Evolutionary conservation across 2,797 vertebrate genomes (phyloP).

Genomic region (Scarus forsteni): DNA sequence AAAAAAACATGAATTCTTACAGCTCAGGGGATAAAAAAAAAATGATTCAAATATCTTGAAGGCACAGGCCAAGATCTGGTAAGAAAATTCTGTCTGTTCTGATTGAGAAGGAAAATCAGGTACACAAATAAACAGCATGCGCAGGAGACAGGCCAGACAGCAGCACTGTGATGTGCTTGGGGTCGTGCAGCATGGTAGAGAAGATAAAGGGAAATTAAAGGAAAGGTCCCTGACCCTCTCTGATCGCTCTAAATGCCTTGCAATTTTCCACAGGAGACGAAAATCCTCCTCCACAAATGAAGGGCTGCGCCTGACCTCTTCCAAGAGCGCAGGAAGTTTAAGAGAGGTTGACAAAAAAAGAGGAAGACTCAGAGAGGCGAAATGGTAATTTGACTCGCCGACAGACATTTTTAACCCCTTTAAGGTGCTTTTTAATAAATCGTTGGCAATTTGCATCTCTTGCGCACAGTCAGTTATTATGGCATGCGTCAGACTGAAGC

Average conservation of each 20-base stretch:
- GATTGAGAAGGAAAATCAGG: slow-evolving; percentile 59
- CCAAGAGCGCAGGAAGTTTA: slow-evolving; percentile 81
- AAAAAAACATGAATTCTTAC: slow-evolving; percentile 16
- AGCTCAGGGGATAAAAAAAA: slow-evolving; percentile 27
- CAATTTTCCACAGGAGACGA: slow-evolving; percentile 80
- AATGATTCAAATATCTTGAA: slow-evolving; percentile 42
- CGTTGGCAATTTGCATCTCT: slow-evolving; percentile 84
- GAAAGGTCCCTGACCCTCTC: slow-evolving; percentile 85
- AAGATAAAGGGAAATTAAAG: slow-evolving; percentile 88
- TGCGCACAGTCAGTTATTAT: slow-evolving; percentile 81
- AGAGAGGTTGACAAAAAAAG: slow-evolving; percentile 82
- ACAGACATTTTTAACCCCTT: slow-evolving; percentile 84
- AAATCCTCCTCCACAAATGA: slow-evolving; percentile 84
- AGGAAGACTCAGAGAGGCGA: slow-evolving; percentile 72
- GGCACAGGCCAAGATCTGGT: slow-evolving; percentile 47
- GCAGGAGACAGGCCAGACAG: slow-evolving; percentile 69
- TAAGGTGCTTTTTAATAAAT: slow-evolving; percentile 87
- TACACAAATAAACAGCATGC: slow-evolving; percentile 80
- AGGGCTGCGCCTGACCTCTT: slow-evolving; percentile 84
- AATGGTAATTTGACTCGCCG: slow-evolving; percentile 86
- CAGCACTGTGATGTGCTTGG: slow-evolving; percentile 75
- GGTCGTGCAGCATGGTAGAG: slow-evolving; percentile 82
- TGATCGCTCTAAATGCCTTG: slow-evolving; percentile 83
- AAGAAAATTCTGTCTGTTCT: slow-evolving; percentile 57
- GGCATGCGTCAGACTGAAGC: slow-evolving; percentile 72